Evolutionary conservation across 2,888 invertebrate genomes (phyloP).

Genomic region (Himalopsyche japonica): DNA sequence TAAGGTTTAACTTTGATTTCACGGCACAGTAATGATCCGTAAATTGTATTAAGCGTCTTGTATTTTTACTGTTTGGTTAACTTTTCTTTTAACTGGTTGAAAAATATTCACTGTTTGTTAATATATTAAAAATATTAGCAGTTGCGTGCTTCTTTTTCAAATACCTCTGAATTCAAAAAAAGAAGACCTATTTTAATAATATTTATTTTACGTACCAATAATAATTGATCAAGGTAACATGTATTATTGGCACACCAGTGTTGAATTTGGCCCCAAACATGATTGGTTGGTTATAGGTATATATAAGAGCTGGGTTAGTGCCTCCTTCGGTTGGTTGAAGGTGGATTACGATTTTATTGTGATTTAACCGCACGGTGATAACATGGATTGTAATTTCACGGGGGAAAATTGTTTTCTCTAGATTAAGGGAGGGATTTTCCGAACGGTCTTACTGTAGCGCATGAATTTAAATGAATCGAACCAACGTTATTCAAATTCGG

Average conservation of each 20-base stretch:
- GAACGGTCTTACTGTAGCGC: not conserved
- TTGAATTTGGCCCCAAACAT: not conserved
- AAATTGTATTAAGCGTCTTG: too few relatives aligned
- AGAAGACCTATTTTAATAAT: not conserved
- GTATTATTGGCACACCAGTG: not conserved
- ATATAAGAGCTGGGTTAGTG: not conserved
- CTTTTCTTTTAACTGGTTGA: too few relatives aligned
- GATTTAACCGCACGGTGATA: slow-evolving; percentile 17
- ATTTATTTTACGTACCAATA: not conserved
- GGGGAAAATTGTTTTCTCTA: slow-evolving; percentile 18
- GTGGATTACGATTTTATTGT: slow-evolving; percentile 25
- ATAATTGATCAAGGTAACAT: not conserved
- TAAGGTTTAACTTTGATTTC: too few relatives aligned
- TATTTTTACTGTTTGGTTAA: too few relatives aligned
- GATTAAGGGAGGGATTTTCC: slow-evolving; percentile 3
- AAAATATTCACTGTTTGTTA: too few relatives aligned
- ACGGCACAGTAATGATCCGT: too few relatives aligned
- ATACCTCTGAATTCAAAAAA: too few relatives aligned
- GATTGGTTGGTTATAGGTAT: not conserved
- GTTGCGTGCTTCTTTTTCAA: too few relatives aligned
- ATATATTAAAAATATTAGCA: too few relatives aligned
- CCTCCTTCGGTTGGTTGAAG: not conserved
- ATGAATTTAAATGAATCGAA: not conserved
- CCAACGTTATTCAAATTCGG: not conserved
- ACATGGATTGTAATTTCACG: slow-evolving; percentile 6